Conservation (phyloP, 2,113 vertebrate species). For the Gallinago paraguaiae region DNA sequence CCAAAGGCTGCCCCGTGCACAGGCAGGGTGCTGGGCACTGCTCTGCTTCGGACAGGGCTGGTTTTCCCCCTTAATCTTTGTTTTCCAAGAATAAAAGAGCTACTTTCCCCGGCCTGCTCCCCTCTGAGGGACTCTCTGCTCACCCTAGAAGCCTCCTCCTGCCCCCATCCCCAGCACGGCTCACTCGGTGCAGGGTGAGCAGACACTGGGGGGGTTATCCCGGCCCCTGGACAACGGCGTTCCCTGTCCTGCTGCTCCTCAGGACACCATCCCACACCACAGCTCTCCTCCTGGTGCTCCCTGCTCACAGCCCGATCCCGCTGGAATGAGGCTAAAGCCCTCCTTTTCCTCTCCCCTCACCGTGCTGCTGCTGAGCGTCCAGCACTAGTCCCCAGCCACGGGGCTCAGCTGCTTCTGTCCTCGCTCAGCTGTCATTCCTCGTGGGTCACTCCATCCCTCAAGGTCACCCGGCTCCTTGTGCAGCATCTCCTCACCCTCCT, state of each 20-base stretch:
- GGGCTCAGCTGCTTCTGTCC: not conserved
- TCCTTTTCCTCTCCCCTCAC: not conserved
- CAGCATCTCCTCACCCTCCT: not conserved
- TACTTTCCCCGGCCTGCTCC: not conserved
- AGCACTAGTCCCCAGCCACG: not conserved
- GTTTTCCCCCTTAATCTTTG: not conserved
- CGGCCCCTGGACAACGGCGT: not conserved
- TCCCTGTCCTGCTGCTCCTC: not conserved
- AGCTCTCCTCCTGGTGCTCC: not conserved
- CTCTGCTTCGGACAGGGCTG: not conserved
- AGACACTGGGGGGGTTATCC: not conserved
- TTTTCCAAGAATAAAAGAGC: not conserved
- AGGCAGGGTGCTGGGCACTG: not conserved
- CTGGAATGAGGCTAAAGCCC: not conserved
- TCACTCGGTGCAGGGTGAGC: not conserved
- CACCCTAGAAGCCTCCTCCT: not conserved
- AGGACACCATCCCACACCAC: not conserved
- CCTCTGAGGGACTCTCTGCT: not conserved
- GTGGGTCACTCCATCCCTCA: not conserved
- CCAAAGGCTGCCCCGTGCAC: not conserved
- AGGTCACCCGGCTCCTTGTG: not conserved
- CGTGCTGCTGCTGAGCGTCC: not conserved
- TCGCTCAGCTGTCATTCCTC: not conserved
- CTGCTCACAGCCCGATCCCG: not conserved
- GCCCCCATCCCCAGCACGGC: not conserved